A percentile compares a stretch with the other conserved stretches of the same genome.
Conservation (phyloP, 2,797 vertebrate genomes). For the Loriculus beryllinus region DNA sequence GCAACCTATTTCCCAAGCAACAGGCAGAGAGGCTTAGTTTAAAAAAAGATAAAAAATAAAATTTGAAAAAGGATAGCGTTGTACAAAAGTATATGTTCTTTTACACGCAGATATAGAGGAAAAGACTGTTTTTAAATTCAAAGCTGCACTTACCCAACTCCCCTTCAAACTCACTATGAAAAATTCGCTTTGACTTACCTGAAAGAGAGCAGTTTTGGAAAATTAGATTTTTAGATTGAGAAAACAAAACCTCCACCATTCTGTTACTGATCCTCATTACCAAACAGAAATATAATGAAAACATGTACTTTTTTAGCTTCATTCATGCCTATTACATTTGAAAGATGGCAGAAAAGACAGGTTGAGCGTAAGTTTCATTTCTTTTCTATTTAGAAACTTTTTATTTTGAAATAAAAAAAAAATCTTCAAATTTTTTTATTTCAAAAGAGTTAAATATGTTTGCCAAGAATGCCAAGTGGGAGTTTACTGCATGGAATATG, state of each 20-base stretch:
- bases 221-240: conserved; percentile 7
- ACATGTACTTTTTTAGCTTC: neutral
- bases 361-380: neutral
- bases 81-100: neutral
- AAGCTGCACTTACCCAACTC: conserved; percentile 42
- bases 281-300: neutral
- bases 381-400: neutral
- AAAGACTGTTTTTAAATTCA: neutral
- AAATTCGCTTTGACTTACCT: conserved; percentile 57
- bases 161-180: neutral
- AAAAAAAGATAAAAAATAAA: neutral
- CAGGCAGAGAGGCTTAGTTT: neutral
- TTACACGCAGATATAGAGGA: neutral
- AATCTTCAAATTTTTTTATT: neutral
- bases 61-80: neutral
- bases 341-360: neutral
- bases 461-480: neutral
- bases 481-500: neutral
- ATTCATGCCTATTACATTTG: neutral
- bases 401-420: neutral
- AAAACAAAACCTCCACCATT: neutral
- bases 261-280: neutral
- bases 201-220: conserved; percentile 31
- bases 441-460: neutral
- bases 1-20: neutral